phyloP scores from a whole-genome alignment of 1,140 invertebrate species.

The Teleogryllus occipitalis region DNA sequence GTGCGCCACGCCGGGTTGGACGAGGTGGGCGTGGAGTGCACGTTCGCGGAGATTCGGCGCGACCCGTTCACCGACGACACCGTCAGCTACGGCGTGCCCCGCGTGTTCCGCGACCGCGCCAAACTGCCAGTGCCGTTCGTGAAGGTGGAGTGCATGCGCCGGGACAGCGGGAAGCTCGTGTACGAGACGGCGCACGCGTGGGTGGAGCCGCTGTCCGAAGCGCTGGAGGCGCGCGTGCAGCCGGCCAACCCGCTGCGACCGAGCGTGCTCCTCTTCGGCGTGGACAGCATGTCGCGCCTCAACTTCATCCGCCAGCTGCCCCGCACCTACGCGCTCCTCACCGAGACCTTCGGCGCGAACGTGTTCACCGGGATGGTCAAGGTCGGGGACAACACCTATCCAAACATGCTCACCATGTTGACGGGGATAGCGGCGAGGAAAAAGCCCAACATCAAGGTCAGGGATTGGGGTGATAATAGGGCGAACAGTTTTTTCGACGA shows the following conservation, averaged over 20 bases:
- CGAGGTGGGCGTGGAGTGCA: background rate
- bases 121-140: constrained; percentile 27
- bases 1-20: background rate
- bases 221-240: background rate
- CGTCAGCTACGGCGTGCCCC: background rate
- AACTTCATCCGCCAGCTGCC: constrained; percentile 49
- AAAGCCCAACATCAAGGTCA: background rate
- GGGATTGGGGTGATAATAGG: background rate
- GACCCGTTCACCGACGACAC: constrained; percentile 7
- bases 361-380: constrained; percentile 39
- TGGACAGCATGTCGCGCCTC: constrained; percentile 49
- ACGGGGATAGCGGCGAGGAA: constrained; percentile 27
- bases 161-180: constrained; percentile 30
- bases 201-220: constrained; percentile 24
- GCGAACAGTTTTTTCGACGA: constrained; percentile 30
- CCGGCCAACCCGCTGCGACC: background rate
- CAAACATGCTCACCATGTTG: constrained; percentile 38
- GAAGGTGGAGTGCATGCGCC: constrained; percentile 36
- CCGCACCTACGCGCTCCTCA: constrained; percentile 38
- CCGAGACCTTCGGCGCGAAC: constrained; percentile 32
- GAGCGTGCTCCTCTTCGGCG: constrained; percentile 41
- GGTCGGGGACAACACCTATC: constrained; percentile 40
- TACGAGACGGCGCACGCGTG: constrained; percentile 38
- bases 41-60: constrained; percentile 7
- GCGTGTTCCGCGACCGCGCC: constrained; percentile 2